A percentile compares a stretch with the other conserved stretches of the same genome.
Conservation (phyloP, 2,797 vertebrate genomes). For the Sebastes hubbsi region DNA sequence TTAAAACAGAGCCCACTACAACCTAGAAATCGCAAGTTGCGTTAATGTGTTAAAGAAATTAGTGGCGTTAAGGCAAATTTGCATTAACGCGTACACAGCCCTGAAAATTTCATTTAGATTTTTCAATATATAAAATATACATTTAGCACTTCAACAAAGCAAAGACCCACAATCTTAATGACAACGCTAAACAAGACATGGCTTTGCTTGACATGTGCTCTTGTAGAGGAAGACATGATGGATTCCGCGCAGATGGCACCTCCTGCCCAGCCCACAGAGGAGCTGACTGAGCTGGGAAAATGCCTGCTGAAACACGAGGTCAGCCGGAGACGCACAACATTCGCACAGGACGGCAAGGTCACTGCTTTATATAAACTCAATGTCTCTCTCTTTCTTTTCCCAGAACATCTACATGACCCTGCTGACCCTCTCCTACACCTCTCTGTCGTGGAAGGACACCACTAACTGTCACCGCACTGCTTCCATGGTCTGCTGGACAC, state of each 20-base stretch:
- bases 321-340: not conserved
- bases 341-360: not conserved
- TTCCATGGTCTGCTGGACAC: slow-evolving; percentile 92
- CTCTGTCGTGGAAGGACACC: slow-evolving; percentile 95
- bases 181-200: not conserved
- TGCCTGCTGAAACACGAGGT: slow-evolving; percentile 94
- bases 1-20: no score
- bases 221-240: slow-evolving; percentile 88
- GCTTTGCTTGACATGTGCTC: slow-evolving; percentile 24
- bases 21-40: no score
- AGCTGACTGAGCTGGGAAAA: slow-evolving; percentile 94
- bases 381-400: not conserved
- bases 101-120: not conserved
- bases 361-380: not conserved
- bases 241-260: slow-evolving; percentile 79
- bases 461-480: slow-evolving; percentile 92
- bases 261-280: slow-evolving; percentile 80
- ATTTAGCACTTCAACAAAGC: not conserved
- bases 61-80: no score
- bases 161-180: not conserved
- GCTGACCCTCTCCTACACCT: slow-evolving; percentile 90
- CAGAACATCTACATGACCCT: slow-evolving; percentile 91
- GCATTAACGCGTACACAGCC: no score
- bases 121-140: not conserved
- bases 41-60: no score